Evolutionary conservation across 2,113 vertebrate genomes (phyloP), one percentile per base, ranked within the genome.

Genomic region (Labeo rohita): DNA sequence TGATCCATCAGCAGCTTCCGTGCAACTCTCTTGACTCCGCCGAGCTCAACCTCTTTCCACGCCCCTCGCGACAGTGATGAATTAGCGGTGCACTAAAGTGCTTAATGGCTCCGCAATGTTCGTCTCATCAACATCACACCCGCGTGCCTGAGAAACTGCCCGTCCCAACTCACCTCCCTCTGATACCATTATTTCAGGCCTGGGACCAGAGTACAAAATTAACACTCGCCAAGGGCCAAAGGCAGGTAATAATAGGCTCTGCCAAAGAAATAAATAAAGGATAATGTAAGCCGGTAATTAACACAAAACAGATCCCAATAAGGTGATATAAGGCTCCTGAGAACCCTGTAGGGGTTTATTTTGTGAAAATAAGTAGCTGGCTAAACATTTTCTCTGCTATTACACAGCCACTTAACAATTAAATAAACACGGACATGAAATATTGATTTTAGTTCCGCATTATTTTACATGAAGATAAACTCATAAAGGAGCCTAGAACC

Each of bases 61-160:
- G 23, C 13, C 63, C 61, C 63, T 68, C 45, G 10, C 2, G 43
- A 66, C 61, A 68, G 15, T 66, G 80, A 82, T 82, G 47, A 52
- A 82, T 82, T 50, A 81, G 61, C 18, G 78, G n/a, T 15, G 13
- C 61, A 65, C 78, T 63, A 8, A 59, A 80, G 78, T 63, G 56
- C 78, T 80, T 43, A 34, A 65, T 21, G 45, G 78, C 78, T 47
- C 39, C 21, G 3, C 75, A 18, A 43, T 36, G 52, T 36, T 61
- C 11, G 36, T 43, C 77, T 61, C 77, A 78, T 56, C 75, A 23
- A 43, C 77, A 61, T 72, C 18, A 49, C 43, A 34, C 43, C 8
- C 8, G 15, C 13, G 10, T 3, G 3, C 56, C 54, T 43, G 39
- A 63, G 78, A 18, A 49, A 28, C n/a, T 28, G 13, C n/a, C 28